Percentiles rank a stretch among this genome's conserved stretches.
Evolutionary conservation across 92 coral and sea anemone genomes (phyloP).

Genomic region (Epizoanthus ramosus): DNA sequence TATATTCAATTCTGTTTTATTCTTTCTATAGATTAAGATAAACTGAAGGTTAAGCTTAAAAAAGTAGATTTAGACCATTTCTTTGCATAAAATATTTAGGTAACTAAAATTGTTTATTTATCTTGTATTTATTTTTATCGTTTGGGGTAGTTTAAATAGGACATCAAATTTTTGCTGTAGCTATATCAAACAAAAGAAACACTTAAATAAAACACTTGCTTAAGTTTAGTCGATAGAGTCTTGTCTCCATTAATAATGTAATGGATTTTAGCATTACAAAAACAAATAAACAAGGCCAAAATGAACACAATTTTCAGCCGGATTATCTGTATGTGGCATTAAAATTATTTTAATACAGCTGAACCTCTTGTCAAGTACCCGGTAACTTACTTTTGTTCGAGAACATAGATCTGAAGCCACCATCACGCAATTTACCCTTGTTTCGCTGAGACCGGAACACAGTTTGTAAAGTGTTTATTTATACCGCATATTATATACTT

Average conservation of each 20-base stretch:
- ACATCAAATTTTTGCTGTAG: background rate
- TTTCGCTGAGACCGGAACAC: too few species aligned
- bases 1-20: background rate
- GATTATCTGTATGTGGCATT: too few species aligned
- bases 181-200: slow-evolving; percentile 22
- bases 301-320: background rate
- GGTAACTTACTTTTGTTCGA: too few species aligned
- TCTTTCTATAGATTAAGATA: background rate
- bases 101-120: background rate
- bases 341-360: too few species aligned
- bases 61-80: background rate
- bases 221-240: background rate
- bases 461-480: too few species aligned
- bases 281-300: slow-evolving; percentile 15
- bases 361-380: too few species aligned
- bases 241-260: slow-evolving; percentile 13
- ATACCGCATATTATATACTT: too few species aligned
- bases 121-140: background rate
- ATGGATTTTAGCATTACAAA: slow-evolving; percentile 2
- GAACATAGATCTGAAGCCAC: too few species aligned
- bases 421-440: too few species aligned
- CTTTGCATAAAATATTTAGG: background rate
- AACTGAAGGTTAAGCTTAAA: background rate
- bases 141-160: background rate
- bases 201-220: slow-evolving; percentile 10